Evolutionary conservation across 2,113 vertebrate species (phyloP), one percentile per base, ranked within the genome.

Genomic region (Bubo scandiacus): DNA sequence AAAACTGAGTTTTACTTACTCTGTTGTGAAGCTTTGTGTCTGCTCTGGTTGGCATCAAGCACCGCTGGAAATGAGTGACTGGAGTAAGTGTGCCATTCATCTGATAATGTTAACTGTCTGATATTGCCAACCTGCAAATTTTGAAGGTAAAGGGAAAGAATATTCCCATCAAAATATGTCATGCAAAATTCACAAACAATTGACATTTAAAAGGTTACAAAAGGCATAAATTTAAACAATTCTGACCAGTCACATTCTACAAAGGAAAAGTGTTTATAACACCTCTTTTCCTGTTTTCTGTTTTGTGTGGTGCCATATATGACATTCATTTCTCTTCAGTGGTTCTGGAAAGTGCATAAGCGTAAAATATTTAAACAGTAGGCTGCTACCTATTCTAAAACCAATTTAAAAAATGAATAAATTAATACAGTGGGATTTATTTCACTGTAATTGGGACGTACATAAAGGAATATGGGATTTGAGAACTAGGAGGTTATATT

Each of bases 341-440:
- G 5, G 19, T 80, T 75, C 87, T 66, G 55, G 45, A 75, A 80
- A 86, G 17, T 29, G 7, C 10, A 58, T 34, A 36, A 3, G 1
- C 42, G 81, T 57, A 84, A 83, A 90, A 84, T 89, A 88, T 90
- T 88, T 67, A 81, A 81, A 70, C 6, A 71, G 47, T 30, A 90
- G 0, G 0, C 10, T 88, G 15, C n/a, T 89, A 38, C 20, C 6
- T 71, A 36, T 26, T 91, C 61, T 83, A 93, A 86, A 43, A 42
- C 2, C 13, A 84, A 20, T 36, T 82, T 47, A 11, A 92, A 89
- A 71, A 40, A 8, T 54, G 15, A 66, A 9, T 70, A 62, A 85
- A 7, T 51, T 90, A 59, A 43, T 86, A 43, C 27, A 68, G 29
- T 51, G 8, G 4, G 45, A 15, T 88, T 75, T 75, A 49, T 78